A percentile compares a stretch with the other conserved stretches of the same genome.
These are phyloP conservation scores for Napeogenes sylphis DNA, from an alignment of 2,888 invertebrate genomes.

Conservation along the genomic window DNA sequence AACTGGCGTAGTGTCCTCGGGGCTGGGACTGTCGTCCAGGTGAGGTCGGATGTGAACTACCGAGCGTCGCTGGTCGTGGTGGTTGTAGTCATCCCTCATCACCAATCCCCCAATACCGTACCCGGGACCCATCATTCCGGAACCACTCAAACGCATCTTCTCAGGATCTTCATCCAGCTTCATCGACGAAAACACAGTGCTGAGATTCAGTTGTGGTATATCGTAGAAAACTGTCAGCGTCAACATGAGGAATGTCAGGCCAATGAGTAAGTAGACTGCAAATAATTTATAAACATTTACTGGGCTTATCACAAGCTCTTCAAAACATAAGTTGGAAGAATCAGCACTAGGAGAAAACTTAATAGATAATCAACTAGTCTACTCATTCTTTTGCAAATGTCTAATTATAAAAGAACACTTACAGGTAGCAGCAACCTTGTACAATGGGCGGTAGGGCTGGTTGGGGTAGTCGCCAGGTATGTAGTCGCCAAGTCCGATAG, in stretches of 20 bases:
- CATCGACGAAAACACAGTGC: slow-evolving; percentile 85
- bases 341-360: no score
- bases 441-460: slow-evolving; percentile 86
- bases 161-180: slow-evolving; percentile 79
- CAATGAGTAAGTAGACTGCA: slow-evolving; percentile 87
- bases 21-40: slow-evolving; percentile 82
- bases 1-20: slow-evolving; percentile 81
- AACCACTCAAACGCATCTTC: slow-evolving; percentile 81
- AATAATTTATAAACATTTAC: slow-evolving; percentile 18
- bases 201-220: slow-evolving; percentile 91
- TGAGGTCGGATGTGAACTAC: slow-evolving; percentile 82
- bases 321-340: no score
- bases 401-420: slow-evolving; percentile 44
- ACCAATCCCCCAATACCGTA: slow-evolving; percentile 68
- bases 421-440: slow-evolving; percentile 90
- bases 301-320: neutral
- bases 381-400: no score
- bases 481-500: slow-evolving; percentile 93
- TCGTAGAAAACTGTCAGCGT: slow-evolving; percentile 91
- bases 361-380: no score
- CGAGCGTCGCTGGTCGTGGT: slow-evolving; percentile 77
- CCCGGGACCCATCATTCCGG: slow-evolving; percentile 67
- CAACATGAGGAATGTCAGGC: slow-evolving; percentile 90
- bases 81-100: slow-evolving; percentile 68
- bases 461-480: slow-evolving; percentile 89